A percentile compares a stretch with the other conserved stretches of the same genome.
Conservation (phyloP, 2,797 vertebrate genomes). For the Leptatherina wallacei region DNA sequence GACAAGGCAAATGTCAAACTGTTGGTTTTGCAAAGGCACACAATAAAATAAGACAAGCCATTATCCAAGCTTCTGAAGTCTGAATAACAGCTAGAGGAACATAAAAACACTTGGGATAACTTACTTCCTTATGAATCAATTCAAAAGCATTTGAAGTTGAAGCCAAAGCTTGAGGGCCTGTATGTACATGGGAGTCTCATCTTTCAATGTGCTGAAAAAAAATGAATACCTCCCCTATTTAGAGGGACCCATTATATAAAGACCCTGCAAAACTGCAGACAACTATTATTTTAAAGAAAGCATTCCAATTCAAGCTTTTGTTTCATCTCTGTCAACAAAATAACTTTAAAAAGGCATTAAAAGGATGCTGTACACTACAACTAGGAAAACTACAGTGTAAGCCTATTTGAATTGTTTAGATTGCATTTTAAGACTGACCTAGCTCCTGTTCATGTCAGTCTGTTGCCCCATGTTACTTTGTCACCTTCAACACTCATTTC, state of each 20-base stretch:
- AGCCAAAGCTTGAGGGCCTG: constrained; percentile 39
- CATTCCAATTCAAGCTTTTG: not conserved
- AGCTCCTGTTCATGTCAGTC: constrained; percentile 4
- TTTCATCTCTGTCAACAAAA: not conserved
- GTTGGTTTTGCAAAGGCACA: constrained; percentile 11
- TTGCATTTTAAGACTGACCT: constrained; percentile 3
- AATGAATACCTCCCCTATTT: not conserved
- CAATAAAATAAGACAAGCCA: not conserved
- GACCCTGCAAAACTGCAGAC: no score
- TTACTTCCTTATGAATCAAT: not conserved
- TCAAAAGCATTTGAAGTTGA: constrained; percentile 22
- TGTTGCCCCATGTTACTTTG: constrained; percentile 1
- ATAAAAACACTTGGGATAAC: not conserved
- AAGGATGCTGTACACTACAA: not conserved
- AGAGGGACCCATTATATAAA: no score
- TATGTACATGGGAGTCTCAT: constrained; percentile 10
- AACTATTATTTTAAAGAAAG: no score
- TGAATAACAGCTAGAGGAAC: constrained; percentile 9
- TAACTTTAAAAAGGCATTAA: not conserved
- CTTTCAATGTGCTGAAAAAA: constrained; percentile 8
- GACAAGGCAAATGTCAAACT: not conserved
- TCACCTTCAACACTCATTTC: not conserved
- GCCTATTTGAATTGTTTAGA: constrained; percentile 6
- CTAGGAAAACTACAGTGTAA: not conserved
- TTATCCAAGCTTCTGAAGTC: constrained; percentile 2